Evolutionary conservation across 2,797 vertebrate genomes (phyloP).

Genomic region (Pteropus rufus): DNA sequence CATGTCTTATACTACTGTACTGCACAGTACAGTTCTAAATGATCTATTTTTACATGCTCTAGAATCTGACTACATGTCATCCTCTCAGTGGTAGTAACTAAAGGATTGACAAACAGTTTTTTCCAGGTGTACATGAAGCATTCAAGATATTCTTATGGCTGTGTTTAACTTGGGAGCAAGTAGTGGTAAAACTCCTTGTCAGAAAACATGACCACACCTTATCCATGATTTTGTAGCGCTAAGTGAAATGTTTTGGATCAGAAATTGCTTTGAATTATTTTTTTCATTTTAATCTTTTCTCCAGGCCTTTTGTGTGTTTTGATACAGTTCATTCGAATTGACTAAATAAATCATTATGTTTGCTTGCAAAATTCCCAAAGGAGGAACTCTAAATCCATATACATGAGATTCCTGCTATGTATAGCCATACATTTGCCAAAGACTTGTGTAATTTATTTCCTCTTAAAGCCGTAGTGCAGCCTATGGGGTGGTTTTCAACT

Average conservation of each 20-base stretch:
- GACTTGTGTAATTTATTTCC: constrained; percentile 4
- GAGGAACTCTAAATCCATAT: constrained; percentile 39
- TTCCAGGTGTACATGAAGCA: not conserved
- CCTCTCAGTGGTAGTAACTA: not conserved
- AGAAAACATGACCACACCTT: not conserved
- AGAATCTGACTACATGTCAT: not conserved
- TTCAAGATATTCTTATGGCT: too few species aligned
- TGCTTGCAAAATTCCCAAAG: constrained; percentile 29
- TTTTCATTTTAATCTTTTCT: constrained; percentile 26
- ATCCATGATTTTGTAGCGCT: not conserved
- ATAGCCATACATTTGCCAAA: not conserved
- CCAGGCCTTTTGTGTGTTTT: constrained; percentile 4
- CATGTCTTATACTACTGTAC: fast-evolving
- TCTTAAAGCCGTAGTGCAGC: not conserved
- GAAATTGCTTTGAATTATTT: constrained; percentile 17
- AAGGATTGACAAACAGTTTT: not conserved
- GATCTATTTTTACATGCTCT: not conserved
- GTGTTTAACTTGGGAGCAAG: not conserved
- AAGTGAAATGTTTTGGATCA: not conserved
- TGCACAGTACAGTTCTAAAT: not conserved
- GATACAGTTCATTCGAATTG: constrained; percentile 46
- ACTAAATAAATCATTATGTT: constrained; percentile 56
- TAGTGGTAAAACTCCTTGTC: not conserved
- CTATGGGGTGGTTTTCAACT: not conserved
- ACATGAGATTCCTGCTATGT: not conserved